phyloP scores from a whole-genome alignment of 2,797 vertebrate species.

The Nothura maculosa region DNA sequence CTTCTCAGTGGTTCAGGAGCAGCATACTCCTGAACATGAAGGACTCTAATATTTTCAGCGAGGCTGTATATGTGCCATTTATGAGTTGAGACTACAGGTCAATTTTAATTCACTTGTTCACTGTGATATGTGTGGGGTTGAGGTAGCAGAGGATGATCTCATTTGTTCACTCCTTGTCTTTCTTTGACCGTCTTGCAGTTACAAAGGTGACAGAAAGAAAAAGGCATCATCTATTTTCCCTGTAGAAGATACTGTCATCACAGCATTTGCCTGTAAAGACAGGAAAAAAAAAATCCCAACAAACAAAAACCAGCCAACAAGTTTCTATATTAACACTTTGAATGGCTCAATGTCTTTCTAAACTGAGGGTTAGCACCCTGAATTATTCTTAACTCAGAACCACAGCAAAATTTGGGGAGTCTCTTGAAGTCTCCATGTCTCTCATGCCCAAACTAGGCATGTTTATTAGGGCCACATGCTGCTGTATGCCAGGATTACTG shows the following conservation, averaged over 20 bases:
- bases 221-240: neutral
- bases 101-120: slow-evolving; percentile 11
- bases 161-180: slow-evolving; percentile 14
- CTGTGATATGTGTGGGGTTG: neutral
- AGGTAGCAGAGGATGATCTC: neutral
- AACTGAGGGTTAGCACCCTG: neutral
- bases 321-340: neutral
- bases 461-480: neutral
- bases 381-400: neutral
- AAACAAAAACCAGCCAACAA: rapidly evolving
- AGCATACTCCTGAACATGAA: no score
- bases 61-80: neutral
- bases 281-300: rapidly evolving
- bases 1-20: neutral
- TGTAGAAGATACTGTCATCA: neutral
- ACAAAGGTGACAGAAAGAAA: neutral
- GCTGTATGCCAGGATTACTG: neutral
- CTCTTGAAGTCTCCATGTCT: neutral
- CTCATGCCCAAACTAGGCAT: no score
- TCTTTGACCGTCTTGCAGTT: neutral
- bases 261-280: neutral
- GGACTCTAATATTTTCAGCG: neutral
- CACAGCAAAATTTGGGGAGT: neutral
- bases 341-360: neutral
- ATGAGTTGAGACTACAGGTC: neutral